These are phyloP conservation scores for Zhuqinia jingwanae DNA, from an alignment of 2,888 invertebrate species.

Conservation along the genomic window DNA sequence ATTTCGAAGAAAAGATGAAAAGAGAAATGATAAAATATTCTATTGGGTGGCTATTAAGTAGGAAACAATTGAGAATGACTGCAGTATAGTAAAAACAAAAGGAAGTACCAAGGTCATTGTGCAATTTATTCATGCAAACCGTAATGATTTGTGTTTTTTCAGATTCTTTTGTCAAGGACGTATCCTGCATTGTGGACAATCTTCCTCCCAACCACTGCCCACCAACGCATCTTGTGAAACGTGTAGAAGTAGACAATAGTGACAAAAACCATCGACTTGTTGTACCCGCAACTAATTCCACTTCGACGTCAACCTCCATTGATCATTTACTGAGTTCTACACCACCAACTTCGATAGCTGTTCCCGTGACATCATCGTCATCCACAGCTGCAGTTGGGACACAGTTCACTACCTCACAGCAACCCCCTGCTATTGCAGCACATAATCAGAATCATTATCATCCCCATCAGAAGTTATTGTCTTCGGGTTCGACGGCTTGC, in stretches of 20 bases:
- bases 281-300: slow-evolving; percentile 26
- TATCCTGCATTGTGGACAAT: slow-evolving; percentile 44
- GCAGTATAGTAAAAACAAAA: too few relatives aligned
- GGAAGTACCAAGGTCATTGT: too few relatives aligned
- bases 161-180: slow-evolving; percentile 28
- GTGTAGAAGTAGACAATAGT: not conserved
- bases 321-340: slow-evolving; percentile 32
- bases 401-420: slow-evolving; percentile 23
- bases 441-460: not conserved
- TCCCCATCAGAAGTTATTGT: slow-evolving; percentile 19
- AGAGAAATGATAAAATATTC: too few relatives aligned
- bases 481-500: not conserved
- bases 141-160: slow-evolving; percentile 29
- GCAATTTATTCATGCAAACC: too few relatives aligned
- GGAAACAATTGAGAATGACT: too few relatives aligned
- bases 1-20: too few relatives aligned
- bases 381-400: slow-evolving; percentile 40
- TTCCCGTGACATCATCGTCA: slow-evolving; percentile 17
- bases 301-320: slow-evolving; percentile 57
- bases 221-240: slow-evolving; percentile 24
- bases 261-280: not conserved
- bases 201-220: slow-evolving; percentile 21
- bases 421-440: slow-evolving; percentile 14
- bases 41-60: too few relatives aligned
- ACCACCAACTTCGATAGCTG: not conserved